Evolutionary conservation across 2,797 vertebrate genomes (phyloP).

Genomic region (Carcharodon carcharias): DNA sequence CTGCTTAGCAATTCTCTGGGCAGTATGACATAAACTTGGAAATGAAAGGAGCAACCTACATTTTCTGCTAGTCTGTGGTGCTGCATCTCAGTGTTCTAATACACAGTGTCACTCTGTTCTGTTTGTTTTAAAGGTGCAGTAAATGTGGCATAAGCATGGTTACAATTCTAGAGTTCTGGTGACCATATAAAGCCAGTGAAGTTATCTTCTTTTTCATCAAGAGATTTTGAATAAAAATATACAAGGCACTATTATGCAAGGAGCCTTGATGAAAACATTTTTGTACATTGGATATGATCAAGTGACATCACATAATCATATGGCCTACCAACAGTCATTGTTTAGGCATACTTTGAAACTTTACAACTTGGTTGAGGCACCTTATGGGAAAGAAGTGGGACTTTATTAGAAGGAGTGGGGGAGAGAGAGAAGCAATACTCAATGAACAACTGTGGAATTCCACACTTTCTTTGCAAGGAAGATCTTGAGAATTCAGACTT

Average conservation of each 20-base stretch:
- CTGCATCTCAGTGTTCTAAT: not conserved
- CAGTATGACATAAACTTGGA: not conserved
- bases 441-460: not conserved
- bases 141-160: not conserved
- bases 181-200: not conserved
- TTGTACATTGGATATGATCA: not conserved
- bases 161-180: not conserved
- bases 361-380: not conserved
- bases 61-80: not conserved
- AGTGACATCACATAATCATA: not conserved
- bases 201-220: not conserved
- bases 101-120: not conserved
- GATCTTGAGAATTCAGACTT: not conserved
- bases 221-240: too few relatives aligned
- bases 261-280: not conserved
- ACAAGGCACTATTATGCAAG: not conserved
- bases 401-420: not conserved
- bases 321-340: too few relatives aligned
- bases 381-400: not conserved
- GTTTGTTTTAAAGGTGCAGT: not conserved
- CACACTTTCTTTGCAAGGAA: not conserved
- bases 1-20: not conserved
- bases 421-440: not conserved
- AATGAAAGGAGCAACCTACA: not conserved
- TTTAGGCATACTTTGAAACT: not conserved